Conservation (phyloP, 2,888 invertebrate genomes). For the Latheticus oryzae region DNA sequence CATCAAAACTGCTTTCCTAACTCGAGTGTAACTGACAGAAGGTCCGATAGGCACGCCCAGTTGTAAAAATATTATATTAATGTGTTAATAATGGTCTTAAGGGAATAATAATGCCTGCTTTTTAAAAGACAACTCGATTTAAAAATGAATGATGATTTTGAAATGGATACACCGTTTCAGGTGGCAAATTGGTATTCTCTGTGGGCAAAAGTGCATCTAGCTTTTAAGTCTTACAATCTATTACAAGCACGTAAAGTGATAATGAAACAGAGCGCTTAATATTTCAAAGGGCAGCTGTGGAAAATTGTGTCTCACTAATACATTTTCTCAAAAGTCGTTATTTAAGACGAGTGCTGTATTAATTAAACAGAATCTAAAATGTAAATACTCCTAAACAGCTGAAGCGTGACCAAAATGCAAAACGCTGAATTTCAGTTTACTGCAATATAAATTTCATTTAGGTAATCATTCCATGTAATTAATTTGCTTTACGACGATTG, state of each 20-base stretch:
- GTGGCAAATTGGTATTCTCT: not conserved
- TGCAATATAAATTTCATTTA: slow-evolving; percentile 39
- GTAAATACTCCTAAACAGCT: slow-evolving; percentile 58
- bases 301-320: slow-evolving; percentile 49
- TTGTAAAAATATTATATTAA: slow-evolving; percentile 66
- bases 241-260: slow-evolving; percentile 43
- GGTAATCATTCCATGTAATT: slow-evolving; percentile 16
- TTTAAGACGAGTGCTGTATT: slow-evolving; percentile 53
- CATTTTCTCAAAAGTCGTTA: slow-evolving; percentile 52
- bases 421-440: slow-evolving; percentile 54
- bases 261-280: slow-evolving; percentile 49
- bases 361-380: slow-evolving; percentile 60
- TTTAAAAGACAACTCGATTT: slow-evolving; percentile 46
- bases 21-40: slow-evolving; percentile 63
- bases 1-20: slow-evolving; percentile 60
- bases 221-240: slow-evolving; percentile 33
- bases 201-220: not conserved
- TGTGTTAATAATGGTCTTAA: slow-evolving; percentile 65
- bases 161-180: not conserved
- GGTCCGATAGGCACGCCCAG: slow-evolving; percentile 63
- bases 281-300: slow-evolving; percentile 51
- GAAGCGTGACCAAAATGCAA: slow-evolving; percentile 59
- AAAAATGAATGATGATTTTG: slow-evolving; percentile 14
- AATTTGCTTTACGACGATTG: slow-evolving; percentile 3
- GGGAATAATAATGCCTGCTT: slow-evolving; percentile 62